Evolutionary conservation across 2,113 vertebrate species (phyloP).

Genomic region (Lanius collurio): DNA sequence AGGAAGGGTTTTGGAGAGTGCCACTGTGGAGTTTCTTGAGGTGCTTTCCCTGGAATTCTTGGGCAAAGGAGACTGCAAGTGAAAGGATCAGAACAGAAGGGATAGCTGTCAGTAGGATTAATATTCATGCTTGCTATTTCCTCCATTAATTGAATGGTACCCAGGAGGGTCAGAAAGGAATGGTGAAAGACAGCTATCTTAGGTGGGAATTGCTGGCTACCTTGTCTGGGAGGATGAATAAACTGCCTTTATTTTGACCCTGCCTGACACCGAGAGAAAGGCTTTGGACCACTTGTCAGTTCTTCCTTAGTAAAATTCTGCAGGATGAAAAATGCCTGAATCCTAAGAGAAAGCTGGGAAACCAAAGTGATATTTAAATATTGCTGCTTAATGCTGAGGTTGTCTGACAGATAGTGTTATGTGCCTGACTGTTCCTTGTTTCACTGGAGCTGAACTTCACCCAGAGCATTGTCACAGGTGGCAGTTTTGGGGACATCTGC

Average conservation of each 20-base stretch:
- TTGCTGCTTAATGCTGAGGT: neutral
- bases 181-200: neutral
- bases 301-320: neutral
- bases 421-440: neutral
- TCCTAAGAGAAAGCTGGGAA: neutral
- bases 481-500: neutral
- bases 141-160: neutral
- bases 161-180: neutral
- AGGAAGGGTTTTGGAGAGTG: neutral
- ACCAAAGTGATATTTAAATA: neutral
- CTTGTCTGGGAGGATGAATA: neutral
- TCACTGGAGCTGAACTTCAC: neutral
- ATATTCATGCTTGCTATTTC: neutral
- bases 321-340: neutral
- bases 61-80: neutral
- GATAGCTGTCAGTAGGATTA: neutral
- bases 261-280: neutral
- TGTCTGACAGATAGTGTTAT: neutral
- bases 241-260: neutral
- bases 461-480: neutral
- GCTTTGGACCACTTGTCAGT: neutral
- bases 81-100: neutral
- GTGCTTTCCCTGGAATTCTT: neutral
- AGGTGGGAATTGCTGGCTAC: neutral
- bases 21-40: neutral